phyloP scores from a whole-genome alignment of 1,140 invertebrate genomes.

The Aphelenchoides avenae region DNA sequence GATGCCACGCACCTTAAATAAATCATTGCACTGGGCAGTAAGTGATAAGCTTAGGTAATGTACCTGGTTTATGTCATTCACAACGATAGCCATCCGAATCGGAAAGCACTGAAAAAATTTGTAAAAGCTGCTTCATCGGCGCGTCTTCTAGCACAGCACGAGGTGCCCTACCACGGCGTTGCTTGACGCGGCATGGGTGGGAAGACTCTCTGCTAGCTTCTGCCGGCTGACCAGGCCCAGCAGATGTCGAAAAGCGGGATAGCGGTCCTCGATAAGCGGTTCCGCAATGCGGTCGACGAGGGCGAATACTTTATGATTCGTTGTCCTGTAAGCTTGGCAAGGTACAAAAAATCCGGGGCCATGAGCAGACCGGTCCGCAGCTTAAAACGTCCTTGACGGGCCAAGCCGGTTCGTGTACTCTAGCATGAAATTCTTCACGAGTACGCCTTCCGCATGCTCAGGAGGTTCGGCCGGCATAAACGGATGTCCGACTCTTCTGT shows the following conservation, averaged over 20 bases:
- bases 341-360: constrained; percentile 61
- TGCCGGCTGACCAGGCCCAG: constrained; percentile 80
- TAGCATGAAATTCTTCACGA: constrained; percentile 58
- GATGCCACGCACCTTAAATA: no score
- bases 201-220: constrained; percentile 70
- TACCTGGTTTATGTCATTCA: constrained; percentile 83
- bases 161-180: constrained; percentile 64
- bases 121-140: constrained; percentile 81
- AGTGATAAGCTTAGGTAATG: no score
- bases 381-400: constrained; percentile 42
- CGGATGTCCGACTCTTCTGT: constrained; percentile 82
- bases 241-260: constrained; percentile 68
- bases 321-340: no score
- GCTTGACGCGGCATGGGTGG: constrained; percentile 65
- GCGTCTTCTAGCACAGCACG: constrained; percentile 62
- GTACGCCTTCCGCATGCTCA: constrained; percentile 76
- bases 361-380: no score
- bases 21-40: no score
- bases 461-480: constrained; percentile 86
- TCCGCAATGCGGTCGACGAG: constrained; percentile 55
- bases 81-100: constrained; percentile 84
- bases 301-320: constrained; percentile 55
- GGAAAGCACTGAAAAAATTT: constrained; percentile 88
- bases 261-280: constrained; percentile 19
- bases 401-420: constrained; percentile 27